phyloP scores from a whole-genome alignment of 1,140 invertebrate species.

The Ganaspis sp. region DNA sequence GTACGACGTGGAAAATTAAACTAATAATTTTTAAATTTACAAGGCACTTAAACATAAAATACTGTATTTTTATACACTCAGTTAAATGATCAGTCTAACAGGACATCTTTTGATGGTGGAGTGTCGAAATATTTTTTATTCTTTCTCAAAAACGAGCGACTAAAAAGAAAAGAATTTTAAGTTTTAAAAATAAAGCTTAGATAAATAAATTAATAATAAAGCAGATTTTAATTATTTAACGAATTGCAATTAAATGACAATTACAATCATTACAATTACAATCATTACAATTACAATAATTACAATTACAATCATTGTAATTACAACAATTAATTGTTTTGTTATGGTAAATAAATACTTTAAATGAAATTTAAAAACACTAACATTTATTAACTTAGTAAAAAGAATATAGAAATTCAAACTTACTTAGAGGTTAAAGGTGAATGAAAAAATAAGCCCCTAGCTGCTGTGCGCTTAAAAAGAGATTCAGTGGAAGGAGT shows the following conservation, averaged over 20 bases:
- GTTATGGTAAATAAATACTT: too few species aligned
- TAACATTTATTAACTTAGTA: too few species aligned
- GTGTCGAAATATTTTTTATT: constrained; percentile 67
- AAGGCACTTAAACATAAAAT: constrained; percentile 5
- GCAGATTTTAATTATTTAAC: constrained; percentile 19
- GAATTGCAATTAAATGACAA: too few species aligned
- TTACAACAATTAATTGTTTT: too few species aligned
- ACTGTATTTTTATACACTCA: neutral
- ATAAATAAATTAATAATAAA: constrained; percentile 24
- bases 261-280: too few species aligned
- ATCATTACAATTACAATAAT: too few species aligned
- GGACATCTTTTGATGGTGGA: constrained; percentile 52
- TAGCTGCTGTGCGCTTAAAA: constrained; percentile 71
- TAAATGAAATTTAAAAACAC: too few species aligned
- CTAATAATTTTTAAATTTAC: constrained; percentile 29
- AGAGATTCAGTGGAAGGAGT: constrained; percentile 78
- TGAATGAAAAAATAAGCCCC: constrained; percentile 71
- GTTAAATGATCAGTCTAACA: neutral
- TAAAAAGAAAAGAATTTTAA: constrained; percentile 36
- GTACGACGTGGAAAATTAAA: constrained; percentile 20
- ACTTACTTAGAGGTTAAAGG: constrained; percentile 63
- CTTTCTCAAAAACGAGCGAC: constrained; percentile 58
- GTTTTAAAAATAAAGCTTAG: neutral
- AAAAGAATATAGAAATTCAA: constrained; percentile 10
- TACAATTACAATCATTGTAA: too few species aligned